These are phyloP conservation scores for Stenichneumon culpator DNA, from an alignment of 2,888 invertebrate species.

Conservation along the genomic window DNA sequence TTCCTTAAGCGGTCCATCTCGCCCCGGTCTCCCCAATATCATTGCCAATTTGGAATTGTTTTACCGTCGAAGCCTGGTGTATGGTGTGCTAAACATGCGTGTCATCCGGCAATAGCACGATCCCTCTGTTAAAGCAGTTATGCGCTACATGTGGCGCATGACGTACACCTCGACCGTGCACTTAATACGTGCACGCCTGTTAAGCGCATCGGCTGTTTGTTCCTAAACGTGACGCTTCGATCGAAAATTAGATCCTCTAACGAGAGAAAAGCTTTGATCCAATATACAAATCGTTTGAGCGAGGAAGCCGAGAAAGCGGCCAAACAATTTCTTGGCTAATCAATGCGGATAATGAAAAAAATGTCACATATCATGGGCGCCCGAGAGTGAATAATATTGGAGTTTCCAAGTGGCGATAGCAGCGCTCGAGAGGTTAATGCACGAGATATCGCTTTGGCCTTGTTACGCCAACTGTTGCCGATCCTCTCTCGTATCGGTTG, in stretches of 20 bases:
- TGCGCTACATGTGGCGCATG: constrained; percentile 79
- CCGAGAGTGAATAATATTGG: neutral
- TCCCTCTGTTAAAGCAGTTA: constrained; percentile 79
- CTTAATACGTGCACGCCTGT: constrained; percentile 27
- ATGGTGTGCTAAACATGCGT: constrained; percentile 68
- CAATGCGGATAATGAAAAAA: neutral
- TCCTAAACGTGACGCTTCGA: neutral
- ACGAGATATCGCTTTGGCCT: constrained; percentile 60
- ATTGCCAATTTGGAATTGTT: no score
- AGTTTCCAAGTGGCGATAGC: neutral
- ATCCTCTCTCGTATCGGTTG: constrained; percentile 35
- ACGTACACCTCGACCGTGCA: constrained; percentile 45
- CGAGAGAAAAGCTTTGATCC: neutral
- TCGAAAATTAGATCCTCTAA: neutral
- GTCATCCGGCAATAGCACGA: constrained; percentile 74
- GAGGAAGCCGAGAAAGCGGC: neutral
- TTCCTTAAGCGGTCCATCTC: no score
- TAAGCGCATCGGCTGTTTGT: neutral
- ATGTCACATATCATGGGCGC: neutral
- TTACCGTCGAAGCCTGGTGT: no score
- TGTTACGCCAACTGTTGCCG: constrained; percentile 41
- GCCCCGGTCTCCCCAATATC: no score
- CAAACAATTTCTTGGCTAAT: neutral
- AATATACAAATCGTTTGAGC: neutral
- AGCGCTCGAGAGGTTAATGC: constrained; percentile 36